Base-by-base conservation (phyloP, 2,888 invertebrate species). In the Scaeva pyrastri region DNA sequence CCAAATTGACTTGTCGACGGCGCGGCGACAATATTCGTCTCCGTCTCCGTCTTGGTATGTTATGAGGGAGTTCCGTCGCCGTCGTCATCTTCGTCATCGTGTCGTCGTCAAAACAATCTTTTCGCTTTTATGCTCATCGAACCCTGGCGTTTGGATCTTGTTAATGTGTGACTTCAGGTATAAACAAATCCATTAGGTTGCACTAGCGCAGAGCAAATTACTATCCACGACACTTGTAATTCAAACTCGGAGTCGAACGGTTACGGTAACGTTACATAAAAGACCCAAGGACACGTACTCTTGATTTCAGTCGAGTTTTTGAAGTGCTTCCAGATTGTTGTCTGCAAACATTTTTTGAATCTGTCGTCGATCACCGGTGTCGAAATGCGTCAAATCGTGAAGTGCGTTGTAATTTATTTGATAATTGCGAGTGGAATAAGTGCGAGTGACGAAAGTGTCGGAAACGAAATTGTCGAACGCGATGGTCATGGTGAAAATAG, bases 391-490 rank as follows among this genome's bases (percentile, higher is more conserved):
- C 31, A 14, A 16, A 50, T 76, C 21, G 14, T 71, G 31, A 85
- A 76, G 60, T 80, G 60, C 60, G 6, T 85, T 11, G 60, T 85
- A 16, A n/a, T 80, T 10, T 80, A 55, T 68, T 23, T 81, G 11
- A 50, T 81, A n/a, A 68, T 81, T 31, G 60, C 76, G 3, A 78
- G 36, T 66, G 80, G 55, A 73, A 77, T 87, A 43, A 75, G 75
- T 68, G 78, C 80, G 55, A 82, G 55, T 72, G 88, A 62, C 8
- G 43, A 36, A 39, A 39, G 2, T 36, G 8, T 52, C n/a, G 68
- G 21, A 16, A 89, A 88, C 68, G 88, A 79, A 77, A n/a, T 89
- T 2, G 41, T 21, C 1, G 88, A 89, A 52, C 82, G 79, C 0
- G 89, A 90, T 2, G 19, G 88, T 2, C 31, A 31, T 7, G 31